These are phyloP conservation scores for Cheilosia urbana DNA, from an alignment of 2,888 invertebrate species.

Conservation along the genomic window DNA sequence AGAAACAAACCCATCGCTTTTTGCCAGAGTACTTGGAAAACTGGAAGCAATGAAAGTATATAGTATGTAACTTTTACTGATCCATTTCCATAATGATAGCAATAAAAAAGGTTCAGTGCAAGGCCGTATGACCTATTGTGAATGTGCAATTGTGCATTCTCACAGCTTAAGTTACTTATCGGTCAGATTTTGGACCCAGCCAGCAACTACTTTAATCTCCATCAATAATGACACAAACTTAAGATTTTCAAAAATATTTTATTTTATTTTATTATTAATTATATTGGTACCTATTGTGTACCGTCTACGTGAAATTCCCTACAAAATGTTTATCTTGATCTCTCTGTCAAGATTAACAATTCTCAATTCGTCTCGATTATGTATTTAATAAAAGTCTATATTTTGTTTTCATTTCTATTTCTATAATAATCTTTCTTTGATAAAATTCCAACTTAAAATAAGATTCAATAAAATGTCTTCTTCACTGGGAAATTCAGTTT, in stretches of 20 bases:
- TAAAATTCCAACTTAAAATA: conserved; percentile 29
- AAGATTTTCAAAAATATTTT: conserved; percentile 49
- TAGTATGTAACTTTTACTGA: no score
- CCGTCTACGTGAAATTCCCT: conserved; percentile 66
- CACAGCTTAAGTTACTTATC: no score
- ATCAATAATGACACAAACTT: neutral
- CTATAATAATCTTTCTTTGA: conserved; percentile 2
- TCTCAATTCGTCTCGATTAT: conserved; percentile 25
- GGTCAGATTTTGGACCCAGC: no score
- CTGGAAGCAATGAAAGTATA: no score
- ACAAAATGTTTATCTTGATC: conserved; percentile 52
- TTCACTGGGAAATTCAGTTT: conserved; percentile 32
- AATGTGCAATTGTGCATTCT: no score
- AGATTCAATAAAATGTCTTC: conserved; percentile 50
- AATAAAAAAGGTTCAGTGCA: no score
- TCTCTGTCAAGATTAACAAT: conserved; percentile 40
- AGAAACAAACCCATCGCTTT: no score
- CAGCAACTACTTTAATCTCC: no score
- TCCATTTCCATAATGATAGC: no score
- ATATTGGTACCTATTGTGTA: conserved; percentile 18
- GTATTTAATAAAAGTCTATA: conserved; percentile 56
- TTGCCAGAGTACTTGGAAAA: no score
- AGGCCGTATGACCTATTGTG: no score
- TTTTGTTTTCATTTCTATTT: conserved; percentile 28
- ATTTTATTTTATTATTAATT: conserved; percentile 30